Evolutionary conservation across 2,888 invertebrate genomes (phyloP), one percentile per base, ranked within the genome.

Genomic region (Drosophila mettleri): DNA sequence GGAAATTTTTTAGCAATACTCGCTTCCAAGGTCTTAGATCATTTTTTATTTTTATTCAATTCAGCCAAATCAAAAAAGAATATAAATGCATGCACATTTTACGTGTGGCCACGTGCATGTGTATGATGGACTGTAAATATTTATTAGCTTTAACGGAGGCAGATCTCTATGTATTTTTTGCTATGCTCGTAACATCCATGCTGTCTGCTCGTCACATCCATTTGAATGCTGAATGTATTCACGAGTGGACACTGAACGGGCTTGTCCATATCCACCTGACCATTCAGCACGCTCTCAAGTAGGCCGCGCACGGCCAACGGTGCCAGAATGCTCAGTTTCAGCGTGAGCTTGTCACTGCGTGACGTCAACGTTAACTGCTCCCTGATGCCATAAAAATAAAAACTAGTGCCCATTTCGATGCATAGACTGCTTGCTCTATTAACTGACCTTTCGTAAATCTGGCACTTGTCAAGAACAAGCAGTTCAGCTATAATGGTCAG

Each of bases 371-470:
- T n/a, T 1, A 1, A 0, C 9, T 78, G 24, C 67, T 68, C 2
- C 34, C 16, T 64, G 77, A 85, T 67, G 14, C 90, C 90, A 43
- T 85, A 91, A 0, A 83, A 74, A 63, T 88, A 90, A 46, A 82
- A 65, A 57, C 77, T 86, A 5, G 36, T 74, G 22, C 74, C 52
- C 69, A 85, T 62, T 75, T 84, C 83, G 70, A 80, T 22, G 12
- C 76, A 80, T 38, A 82, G 80, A 60, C 86, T 90, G 22, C n/a
- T n/a, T n/a, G n/a, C n/a, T 5, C 24, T 9, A 12, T 6, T 20
- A 39, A 6, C 5, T 36, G 45, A 76, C 72, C 8, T 29, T 2
- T 12, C 10, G 6, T n/a, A 5, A 1, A 7, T 12, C 0, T 27
- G 12, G 12, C 20, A 27, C 51, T 43, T 43, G 18, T 74, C 78